A percentile compares a stretch with the other conserved stretches of the same genome.
Conservation (phyloP, 2,888 invertebrate species). For the Agriopis marginaria region DNA sequence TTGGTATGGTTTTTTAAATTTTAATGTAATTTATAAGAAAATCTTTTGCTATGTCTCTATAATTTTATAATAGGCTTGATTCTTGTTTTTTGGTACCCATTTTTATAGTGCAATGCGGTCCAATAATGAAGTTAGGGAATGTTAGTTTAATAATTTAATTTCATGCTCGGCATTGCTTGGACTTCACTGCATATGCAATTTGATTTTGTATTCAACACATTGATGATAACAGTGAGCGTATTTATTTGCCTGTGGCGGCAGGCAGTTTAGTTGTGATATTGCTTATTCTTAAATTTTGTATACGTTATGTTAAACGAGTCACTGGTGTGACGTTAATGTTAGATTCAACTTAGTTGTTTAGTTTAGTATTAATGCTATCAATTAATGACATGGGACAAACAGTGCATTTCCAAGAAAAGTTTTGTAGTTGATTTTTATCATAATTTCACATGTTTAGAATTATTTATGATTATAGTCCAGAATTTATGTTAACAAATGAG, state of each 20-base stretch:
- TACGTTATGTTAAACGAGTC: constrained; percentile 82
- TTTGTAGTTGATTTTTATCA: constrained; percentile 53
- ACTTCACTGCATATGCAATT: constrained; percentile 19
- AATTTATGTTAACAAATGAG: constrained; percentile 67
- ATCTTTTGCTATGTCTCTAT: not conserved
- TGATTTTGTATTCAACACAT: constrained; percentile 11
- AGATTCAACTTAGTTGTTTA: constrained; percentile 68
- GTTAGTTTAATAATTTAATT: constrained; percentile 14
- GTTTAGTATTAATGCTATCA: constrained; percentile 63
- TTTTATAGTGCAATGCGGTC: constrained; percentile 21
- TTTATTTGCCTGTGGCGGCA: constrained; percentile 72
- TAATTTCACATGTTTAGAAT: constrained; percentile 61
- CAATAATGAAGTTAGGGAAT: constrained; percentile 17
- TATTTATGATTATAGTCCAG: constrained; percentile 71
- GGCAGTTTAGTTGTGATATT: constrained; percentile 85
- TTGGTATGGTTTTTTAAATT: too few relatives aligned
- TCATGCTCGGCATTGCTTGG: constrained; percentile 32
- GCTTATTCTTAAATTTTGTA: constrained; percentile 82
- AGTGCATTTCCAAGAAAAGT: constrained; percentile 60
- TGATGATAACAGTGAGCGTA: constrained; percentile 50
- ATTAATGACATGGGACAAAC: constrained; percentile 58
- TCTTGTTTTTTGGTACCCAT: not conserved
- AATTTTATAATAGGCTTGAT: not conserved
- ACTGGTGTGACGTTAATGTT: constrained; percentile 78
- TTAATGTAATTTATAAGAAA: too few relatives aligned